phyloP scores from a whole-genome alignment of 2,888 invertebrate species.

The Oligia latruncula region DNA sequence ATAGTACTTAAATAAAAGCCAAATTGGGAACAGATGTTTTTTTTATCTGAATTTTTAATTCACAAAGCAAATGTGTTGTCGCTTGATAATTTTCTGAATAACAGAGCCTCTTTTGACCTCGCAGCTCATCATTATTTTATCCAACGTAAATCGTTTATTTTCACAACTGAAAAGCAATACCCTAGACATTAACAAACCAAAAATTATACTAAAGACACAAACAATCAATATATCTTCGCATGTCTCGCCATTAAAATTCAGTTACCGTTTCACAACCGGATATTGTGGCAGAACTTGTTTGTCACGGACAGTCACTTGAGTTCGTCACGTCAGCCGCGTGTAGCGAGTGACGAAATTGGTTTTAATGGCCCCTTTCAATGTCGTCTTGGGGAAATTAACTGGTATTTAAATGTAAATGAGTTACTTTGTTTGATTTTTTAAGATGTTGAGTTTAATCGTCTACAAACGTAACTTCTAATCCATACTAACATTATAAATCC shows the following conservation, averaged over 20 bases:
- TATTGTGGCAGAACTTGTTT: conserved; percentile 67
- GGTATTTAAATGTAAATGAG: conserved; percentile 17
- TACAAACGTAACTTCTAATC: not conserved
- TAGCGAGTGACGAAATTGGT: conserved; percentile 29
- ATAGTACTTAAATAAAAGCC: not conserved
- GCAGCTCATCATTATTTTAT: not conserved
- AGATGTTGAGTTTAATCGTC: not conserved
- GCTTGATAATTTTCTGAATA: not conserved
- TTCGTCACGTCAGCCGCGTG: conserved; percentile 50
- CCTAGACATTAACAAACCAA: conserved; percentile 5
- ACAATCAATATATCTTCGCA: conserved; percentile 39
- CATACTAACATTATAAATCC: too few species aligned
- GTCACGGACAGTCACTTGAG: conserved; percentile 64
- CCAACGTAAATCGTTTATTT: not conserved
- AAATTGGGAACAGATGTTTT: not conserved
- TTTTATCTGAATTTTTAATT: not conserved
- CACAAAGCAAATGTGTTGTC: not conserved
- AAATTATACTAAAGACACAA: not conserved
- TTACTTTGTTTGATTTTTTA: not conserved
- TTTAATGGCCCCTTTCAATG: conserved; percentile 37
- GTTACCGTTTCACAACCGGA: conserved; percentile 56
- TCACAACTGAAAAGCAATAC: not conserved
- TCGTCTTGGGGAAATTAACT: conserved; percentile 30
- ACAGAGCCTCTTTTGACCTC: not conserved
- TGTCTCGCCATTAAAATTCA: conserved; percentile 55